Percentiles rank a stretch among this genome's conserved stretches.
phyloP scores from a whole-genome alignment of 2,113 vertebrate species.

The Apeltes quadracus region DNA sequence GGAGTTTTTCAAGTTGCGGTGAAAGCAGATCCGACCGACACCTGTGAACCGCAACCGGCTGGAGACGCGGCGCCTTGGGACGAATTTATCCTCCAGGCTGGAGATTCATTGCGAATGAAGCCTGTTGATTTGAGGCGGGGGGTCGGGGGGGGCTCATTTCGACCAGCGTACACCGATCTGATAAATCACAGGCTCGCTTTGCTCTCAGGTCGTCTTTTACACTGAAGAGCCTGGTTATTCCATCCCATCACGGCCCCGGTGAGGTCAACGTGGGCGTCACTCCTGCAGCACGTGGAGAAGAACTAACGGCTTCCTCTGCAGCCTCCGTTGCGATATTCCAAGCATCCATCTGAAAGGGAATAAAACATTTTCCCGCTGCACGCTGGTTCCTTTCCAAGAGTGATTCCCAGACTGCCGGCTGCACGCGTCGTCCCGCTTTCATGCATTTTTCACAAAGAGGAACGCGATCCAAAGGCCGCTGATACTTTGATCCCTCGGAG shows the following conservation, averaged over 20 bases:
- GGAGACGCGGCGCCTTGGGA: constrained; percentile 20
- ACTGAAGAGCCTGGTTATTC: too few relatives aligned
- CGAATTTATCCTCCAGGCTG: constrained; percentile 27
- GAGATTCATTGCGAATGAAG: neutral
- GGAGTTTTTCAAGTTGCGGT: neutral
- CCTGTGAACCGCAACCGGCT: too few relatives aligned
- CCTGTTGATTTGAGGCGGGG: neutral
- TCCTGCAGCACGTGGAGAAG: neutral
- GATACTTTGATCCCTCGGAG: constrained; percentile 39
- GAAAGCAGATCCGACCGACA: too few relatives aligned
- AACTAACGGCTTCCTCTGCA: constrained; percentile 21
- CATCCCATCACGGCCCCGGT: too few relatives aligned
- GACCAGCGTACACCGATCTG: neutral
- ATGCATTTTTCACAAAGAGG: constrained; percentile 49
- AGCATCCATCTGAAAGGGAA: constrained; percentile 59
- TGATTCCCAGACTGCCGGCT: constrained; percentile 30
- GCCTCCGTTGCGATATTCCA: constrained; percentile 24
- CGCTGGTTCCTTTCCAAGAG: constrained; percentile 17
- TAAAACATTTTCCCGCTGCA: constrained; percentile 55
- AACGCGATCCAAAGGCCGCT: constrained; percentile 42
- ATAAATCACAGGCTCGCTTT: neutral
- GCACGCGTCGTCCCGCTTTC: constrained; percentile 38
- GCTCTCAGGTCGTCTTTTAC: neutral
- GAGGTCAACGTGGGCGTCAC: constrained; percentile 17
- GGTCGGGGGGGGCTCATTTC: too few relatives aligned